These are phyloP conservation scores for Turritopsis dohrnii DNA, from an alignment of 30 jellyfish, hydroid and myxozoan genomes.

Conservation along the genomic window DNA sequence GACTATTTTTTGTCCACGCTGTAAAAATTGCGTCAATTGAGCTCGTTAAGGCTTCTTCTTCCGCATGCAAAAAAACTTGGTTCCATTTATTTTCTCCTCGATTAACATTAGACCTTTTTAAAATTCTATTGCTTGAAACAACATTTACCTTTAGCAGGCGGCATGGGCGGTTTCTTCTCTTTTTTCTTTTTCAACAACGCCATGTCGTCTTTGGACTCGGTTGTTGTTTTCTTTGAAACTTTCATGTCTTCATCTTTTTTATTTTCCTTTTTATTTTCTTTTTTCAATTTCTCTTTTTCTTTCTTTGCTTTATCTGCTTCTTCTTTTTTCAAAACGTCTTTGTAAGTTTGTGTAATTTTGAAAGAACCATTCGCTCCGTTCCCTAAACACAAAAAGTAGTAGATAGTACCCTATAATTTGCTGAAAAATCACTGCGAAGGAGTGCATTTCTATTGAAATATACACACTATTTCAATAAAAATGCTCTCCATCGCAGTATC, in stretches of 20 bases:
- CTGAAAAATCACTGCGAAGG: no score
- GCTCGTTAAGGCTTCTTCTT: no score
- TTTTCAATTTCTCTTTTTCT: conserved; percentile 3
- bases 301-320: conserved; percentile 9
- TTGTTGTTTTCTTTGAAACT: not conserved
- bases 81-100: no score
- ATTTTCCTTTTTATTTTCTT: not conserved
- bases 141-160: not conserved
- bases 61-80: no score
- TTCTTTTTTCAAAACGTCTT: not conserved
- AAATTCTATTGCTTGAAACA: not conserved
- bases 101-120: no score
- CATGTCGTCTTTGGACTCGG: conserved; percentile 10
- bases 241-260: not conserved
- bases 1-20: no score
- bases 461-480: no score
- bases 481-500: no score
- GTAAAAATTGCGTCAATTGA: no score
- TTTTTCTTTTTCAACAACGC: not conserved
- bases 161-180: not conserved
- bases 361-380: conserved; percentile 33
- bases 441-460: no score
- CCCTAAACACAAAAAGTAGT: not conserved
- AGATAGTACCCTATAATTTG: not conserved
- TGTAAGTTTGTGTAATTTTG: conserved; percentile 19